Evolutionary conservation across 2,888 invertebrate species (phyloP).

Genomic region (Yponomeuta plumbellus): DNA sequence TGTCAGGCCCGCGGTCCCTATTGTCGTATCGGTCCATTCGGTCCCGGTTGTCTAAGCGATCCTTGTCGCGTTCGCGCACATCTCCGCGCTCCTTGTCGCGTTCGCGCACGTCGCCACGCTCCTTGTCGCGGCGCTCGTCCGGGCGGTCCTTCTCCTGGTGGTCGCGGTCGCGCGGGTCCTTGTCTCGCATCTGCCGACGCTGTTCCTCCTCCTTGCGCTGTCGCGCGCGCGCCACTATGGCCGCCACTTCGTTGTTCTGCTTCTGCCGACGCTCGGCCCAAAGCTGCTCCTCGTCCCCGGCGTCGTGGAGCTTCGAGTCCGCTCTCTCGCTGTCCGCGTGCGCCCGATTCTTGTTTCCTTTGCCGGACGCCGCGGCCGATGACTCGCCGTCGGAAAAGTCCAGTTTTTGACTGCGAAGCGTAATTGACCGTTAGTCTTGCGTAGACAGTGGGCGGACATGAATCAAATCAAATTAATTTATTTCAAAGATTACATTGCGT

Average conservation of each 20-base stretch:
- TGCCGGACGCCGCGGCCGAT: conserved; percentile 34
- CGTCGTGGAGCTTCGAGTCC: conserved; percentile 55
- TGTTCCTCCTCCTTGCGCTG: conserved; percentile 93
- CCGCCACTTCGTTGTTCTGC: conserved; percentile 83
- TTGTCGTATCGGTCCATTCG: conserved; percentile 32
- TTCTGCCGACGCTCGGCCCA: conserved; percentile 84
- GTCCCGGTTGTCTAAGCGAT: conserved; percentile 23
- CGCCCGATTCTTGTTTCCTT: conserved; percentile 52
- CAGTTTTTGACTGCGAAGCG: conserved; percentile 84
- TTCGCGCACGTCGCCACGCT: conserved; percentile 29
- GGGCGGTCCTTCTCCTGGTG: conserved; percentile 42
- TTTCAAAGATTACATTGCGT: no score
- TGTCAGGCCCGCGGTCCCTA: conserved; percentile 51
- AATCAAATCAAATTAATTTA: no score
- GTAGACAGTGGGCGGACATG: conserved; percentile 15
- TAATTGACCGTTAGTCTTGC: conserved; percentile 16
- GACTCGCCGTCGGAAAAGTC: conserved; percentile 95
- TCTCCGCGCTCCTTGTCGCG: conserved; percentile 33
- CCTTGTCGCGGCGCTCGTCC: conserved; percentile 49
- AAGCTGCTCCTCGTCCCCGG: conserved; percentile 70
- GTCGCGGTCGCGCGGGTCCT: conserved; percentile 45
- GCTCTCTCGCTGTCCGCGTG: conserved; percentile 54
- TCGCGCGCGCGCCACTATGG: conserved; percentile 88
- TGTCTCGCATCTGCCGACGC: conserved; percentile 76
- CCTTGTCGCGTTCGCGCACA: conserved; percentile 24